phyloP scores from a whole-genome alignment of 2,888 invertebrate genomes.

The Serrognathus titanus region DNA sequence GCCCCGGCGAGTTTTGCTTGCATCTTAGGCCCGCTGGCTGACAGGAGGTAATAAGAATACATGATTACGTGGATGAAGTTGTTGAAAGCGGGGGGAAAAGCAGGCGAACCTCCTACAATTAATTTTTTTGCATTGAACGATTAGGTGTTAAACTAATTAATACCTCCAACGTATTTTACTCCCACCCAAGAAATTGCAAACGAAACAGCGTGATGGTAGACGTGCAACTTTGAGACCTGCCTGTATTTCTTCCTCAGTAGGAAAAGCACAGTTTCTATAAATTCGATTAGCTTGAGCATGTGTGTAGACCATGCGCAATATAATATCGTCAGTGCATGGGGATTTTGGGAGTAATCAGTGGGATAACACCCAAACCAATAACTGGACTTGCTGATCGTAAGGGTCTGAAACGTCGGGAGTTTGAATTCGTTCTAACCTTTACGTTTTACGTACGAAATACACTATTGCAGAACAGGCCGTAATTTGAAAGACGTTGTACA shows the following conservation, averaged over 20 bases:
- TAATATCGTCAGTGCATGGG: conserved; percentile 51
- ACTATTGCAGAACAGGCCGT: no score
- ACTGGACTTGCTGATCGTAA: no score
- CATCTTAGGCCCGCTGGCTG: conserved; percentile 58
- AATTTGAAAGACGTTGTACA: no score
- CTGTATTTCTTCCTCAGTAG: conserved; percentile 66
- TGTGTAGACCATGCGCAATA: conserved; percentile 57
- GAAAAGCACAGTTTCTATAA: conserved; percentile 70
- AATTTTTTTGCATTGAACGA: no score
- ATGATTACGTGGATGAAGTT: conserved; percentile 69
- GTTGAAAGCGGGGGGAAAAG: conserved; percentile 65
- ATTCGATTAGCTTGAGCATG: conserved; percentile 62
- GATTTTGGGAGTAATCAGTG: conserved; percentile 59
- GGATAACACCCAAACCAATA: conserved; percentile 31
- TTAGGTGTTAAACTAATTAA: no score
- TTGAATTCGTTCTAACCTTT: no score
- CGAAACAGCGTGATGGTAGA: conserved; percentile 69
- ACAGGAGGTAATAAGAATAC: conserved; percentile 70
- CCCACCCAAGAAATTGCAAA: conserved; percentile 59
- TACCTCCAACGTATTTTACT: conserved; percentile 66
- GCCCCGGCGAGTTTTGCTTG: conserved; percentile 56
- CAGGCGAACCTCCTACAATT: conserved; percentile 61
- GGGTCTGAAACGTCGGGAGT: no score
- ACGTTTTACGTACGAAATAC: no score
- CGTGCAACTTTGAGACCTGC: conserved; percentile 68